Conservation (phyloP, 2,888 invertebrate genomes). For the Ischnura elegans region DNA sequence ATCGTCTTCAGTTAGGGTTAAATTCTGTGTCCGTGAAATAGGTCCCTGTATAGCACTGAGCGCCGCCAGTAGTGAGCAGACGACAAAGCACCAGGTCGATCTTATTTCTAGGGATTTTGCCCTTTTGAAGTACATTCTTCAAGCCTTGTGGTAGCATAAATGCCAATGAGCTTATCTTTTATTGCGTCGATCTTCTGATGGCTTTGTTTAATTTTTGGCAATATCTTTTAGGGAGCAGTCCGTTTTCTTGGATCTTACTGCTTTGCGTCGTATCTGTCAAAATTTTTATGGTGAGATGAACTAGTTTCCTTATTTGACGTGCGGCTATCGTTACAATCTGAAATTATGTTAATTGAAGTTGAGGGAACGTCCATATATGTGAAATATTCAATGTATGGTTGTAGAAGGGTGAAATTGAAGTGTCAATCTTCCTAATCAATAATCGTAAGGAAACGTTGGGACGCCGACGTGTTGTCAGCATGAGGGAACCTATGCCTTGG, state of each 20-base stretch:
- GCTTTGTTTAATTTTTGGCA: background rate
- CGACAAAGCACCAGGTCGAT: constrained; percentile 58
- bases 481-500: constrained; percentile 46
- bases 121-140: background rate
- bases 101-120: background rate
- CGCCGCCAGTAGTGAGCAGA: constrained; percentile 65
- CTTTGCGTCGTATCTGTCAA: constrained; percentile 65
- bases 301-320: background rate
- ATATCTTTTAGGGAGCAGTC: background rate
- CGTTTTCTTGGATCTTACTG: background rate
- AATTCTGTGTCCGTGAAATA: constrained; percentile 11
- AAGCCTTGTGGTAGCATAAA: background rate
- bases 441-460: constrained; percentile 65
- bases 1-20: constrained; percentile 64
- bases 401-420: constrained; percentile 50
- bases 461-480: constrained; percentile 67
- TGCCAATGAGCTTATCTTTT: background rate
- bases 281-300: background rate
- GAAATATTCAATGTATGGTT: background rate
- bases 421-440: constrained; percentile 67
- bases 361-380: background rate
- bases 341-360: background rate
- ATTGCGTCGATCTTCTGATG: background rate
- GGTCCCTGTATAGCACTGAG: constrained; percentile 29
- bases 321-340: background rate